Base-by-base conservation (phyloP, 2,888 invertebrate species). In the Aleiodes leptofemur region DNA sequence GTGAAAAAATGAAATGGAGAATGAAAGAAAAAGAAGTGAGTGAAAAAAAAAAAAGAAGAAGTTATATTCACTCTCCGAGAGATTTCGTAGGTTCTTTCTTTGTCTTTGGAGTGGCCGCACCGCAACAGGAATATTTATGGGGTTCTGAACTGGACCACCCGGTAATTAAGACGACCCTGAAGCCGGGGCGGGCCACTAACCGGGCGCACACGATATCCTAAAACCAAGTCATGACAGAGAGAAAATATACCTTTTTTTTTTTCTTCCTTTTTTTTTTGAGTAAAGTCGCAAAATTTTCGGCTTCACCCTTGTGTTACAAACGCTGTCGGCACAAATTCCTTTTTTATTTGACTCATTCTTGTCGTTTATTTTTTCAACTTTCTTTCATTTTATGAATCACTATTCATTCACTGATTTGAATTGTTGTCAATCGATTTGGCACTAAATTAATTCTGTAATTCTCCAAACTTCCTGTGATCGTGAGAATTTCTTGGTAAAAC, bases 131-230 rank as follows among this genome's bases (percentile, higher is more conserved):
- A 86, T 86, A 86, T 86, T 86, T 86, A 85, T 86, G 85, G 86
- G 85, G 83, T 86, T 86, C 81, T 83, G 83, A 86, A 85, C 83
- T 85, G 85, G 86, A 86, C 86, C 86, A 86, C 86, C 86, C 86
- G 86, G 85, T 86, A 86, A 86, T 86, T 86, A 86, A 85, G 85
- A 86, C 85, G 85, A 86, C 84, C 86, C 86, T 86, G 86, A 85
- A 84, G 83, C 80, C 80, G 82, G 84, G 84, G 85, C 85, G 85
- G 85, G 82, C 84, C 84, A 82, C 82, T 83, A 84, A 82, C 83
- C 83, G 82, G 82, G 59, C 59, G 59, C 59, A 59, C 83, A 82
- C 82, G 82, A 83, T 84, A 85, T 83, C 82, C 76, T 78, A 74
- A 71, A 13, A 66, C 76, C 78, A 78, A 76, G 74, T 76, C 77